Base-by-base conservation (phyloP, 2,888 invertebrate species). In the Scaptomyza polygonia region DNA sequence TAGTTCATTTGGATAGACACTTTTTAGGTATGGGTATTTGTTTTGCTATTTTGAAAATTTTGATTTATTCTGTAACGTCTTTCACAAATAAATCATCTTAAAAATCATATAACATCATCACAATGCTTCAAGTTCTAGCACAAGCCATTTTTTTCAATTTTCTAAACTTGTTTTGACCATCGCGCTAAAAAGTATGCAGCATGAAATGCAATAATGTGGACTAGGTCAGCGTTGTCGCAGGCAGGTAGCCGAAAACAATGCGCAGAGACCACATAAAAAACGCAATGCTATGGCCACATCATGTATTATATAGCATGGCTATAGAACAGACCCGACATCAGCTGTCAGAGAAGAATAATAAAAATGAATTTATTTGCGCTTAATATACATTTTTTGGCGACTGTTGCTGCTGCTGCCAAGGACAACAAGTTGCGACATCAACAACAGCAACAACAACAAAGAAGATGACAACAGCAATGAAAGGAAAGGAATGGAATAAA, bases 331-430 rank as follows among this genome's bases (percentile, higher is more conserved):
- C 44, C n/a, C 39, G 67, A 73, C 80, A 88, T 84, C 88, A 81
- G 65, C 84, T 85, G 88, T 86, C 84, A 85, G 71, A 66, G 61
- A 39, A 66, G 73, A 67, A 81, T 78, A 86, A 86, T 85, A 88
- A 81, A 86, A 88, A 71, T 65, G 65, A 77, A 88, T 86, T 86
- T 85, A 86, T 88, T 86, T 88, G 65, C 67, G 42, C 69, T 71
- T 66, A 69, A 62, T 57, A 74, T 68, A 54, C 67, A 9, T 47
- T 47, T 47, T 56, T 42, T 54, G 57, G 68, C 45, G 34, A 42
- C 32, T 32, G 53, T n/a, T 40, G 48, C 30, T 18, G 52, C 34
- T 59, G 62, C 44, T 59, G 51, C 40, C 77, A 77, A 68, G 75
- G 77, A 76, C 82, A 82, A 87, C 81, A 87, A 87, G 83, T 85